Conservation (phyloP, 2,888 invertebrate species). For the Gortyna flavago region DNA sequence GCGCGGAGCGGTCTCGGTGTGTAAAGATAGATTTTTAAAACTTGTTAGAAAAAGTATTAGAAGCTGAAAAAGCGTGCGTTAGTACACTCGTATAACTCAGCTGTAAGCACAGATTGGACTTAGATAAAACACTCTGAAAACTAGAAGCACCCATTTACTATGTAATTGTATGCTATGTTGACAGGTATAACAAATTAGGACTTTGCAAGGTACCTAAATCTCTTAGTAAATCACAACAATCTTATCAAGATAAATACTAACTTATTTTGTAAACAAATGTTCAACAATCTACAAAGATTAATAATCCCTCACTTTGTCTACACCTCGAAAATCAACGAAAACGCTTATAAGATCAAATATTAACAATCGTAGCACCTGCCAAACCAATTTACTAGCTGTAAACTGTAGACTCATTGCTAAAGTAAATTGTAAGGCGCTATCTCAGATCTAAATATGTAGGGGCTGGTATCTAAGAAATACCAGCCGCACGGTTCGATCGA, state of each 20-base stretch:
- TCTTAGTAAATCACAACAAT: background rate
- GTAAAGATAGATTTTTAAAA: too few species aligned
- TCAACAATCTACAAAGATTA: conserved; percentile 24
- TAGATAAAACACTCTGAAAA: background rate
- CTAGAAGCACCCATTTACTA: too few species aligned
- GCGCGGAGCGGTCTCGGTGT: too few species aligned
- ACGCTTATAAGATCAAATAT: conserved; percentile 52
- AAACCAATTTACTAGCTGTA: conserved; percentile 48
- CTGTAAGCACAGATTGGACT: background rate
- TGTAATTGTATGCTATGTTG: background rate
- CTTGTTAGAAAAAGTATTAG: too few species aligned
- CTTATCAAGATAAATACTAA: background rate
- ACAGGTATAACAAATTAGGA: background rate
- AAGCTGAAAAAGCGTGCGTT: too few species aligned
- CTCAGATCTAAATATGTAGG: too few species aligned
- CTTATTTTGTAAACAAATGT: background rate
- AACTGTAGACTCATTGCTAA: conserved; percentile 61
- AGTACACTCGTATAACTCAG: too few species aligned
- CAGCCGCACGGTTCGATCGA: too few species aligned
- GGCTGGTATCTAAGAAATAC: too few species aligned
- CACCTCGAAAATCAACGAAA: conserved; percentile 34
- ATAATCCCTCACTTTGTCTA: conserved; percentile 15
- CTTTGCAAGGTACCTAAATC: background rate
- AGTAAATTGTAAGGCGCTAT: conserved; percentile 64
- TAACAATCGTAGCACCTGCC: conserved; percentile 40